phyloP scores from a whole-genome alignment of 37 sponge, comb jelly and placozoan genomes.

The Dysidea cf. avara region DNA sequence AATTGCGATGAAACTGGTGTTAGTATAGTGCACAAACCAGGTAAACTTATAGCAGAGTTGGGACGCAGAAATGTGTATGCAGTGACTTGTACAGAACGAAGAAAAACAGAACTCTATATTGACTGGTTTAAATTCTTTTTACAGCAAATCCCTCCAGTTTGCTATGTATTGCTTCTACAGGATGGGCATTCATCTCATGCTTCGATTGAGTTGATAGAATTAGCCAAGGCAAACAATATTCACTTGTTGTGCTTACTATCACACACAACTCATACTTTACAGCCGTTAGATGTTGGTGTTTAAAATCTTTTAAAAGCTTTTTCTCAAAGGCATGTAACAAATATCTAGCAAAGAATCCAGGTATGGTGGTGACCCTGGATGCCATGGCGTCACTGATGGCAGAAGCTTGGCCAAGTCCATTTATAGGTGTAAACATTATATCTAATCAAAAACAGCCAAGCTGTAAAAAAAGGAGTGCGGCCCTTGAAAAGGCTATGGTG shows the following conservation, averaged over 20 bases:
- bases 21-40: constrained; percentile 9
- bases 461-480: too few relatives aligned
- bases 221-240: constrained; percentile 46
- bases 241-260: constrained; percentile 51
- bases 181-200: constrained; percentile 71
- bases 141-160: constrained; percentile 31
- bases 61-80: not conserved
- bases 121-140: constrained; percentile 62
- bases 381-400: constrained; percentile 34
- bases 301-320: too few relatives aligned
- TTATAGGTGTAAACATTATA: constrained; percentile 48
- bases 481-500: too few relatives aligned
- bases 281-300: constrained; percentile 63
- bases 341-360: constrained; percentile 35
- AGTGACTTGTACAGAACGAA: constrained; percentile 44
- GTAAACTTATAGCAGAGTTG: constrained; percentile 15
- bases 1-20: constrained; percentile 22
- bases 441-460: constrained; percentile 45
- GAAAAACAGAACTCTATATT: constrained; percentile 33
- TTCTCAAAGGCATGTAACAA: too few relatives aligned
- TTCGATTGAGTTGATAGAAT: constrained; percentile 55
- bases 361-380: constrained; percentile 42
- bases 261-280: constrained; percentile 59
- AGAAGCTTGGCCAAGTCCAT: constrained; percentile 32
- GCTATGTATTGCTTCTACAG: constrained; percentile 38